Percentiles rank a stretch among this genome's conserved stretches.
Evolutionary conservation across 2,113 vertebrate genomes (phyloP).

Genomic region (Stegastes partitus): DNA sequence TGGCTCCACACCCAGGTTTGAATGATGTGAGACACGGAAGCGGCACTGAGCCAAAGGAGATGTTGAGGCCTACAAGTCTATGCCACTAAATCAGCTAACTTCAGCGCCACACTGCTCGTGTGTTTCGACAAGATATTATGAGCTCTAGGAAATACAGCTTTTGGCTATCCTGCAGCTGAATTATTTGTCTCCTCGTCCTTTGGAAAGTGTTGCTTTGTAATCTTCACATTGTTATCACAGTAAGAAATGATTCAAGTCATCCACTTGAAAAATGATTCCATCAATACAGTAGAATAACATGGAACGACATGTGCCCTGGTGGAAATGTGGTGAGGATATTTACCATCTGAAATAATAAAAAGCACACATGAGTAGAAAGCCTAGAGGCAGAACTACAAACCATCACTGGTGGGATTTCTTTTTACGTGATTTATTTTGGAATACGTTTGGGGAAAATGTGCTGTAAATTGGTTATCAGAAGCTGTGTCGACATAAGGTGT

Average conservation of each 20-base stretch:
- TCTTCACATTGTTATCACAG: slow-evolving; percentile 5
- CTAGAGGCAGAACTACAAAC: neutral
- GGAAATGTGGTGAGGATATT: neutral
- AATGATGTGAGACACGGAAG: slow-evolving; percentile 24
- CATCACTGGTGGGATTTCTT: neutral
- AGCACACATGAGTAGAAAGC: slow-evolving; percentile 7
- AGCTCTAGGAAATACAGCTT: neutral
- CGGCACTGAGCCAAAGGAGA: slow-evolving; percentile 1
- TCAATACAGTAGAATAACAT: neutral
- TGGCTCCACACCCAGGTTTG: slow-evolving; percentile 11
- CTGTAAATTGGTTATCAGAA: neutral
- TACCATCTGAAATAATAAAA: neutral
- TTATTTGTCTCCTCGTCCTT: neutral
- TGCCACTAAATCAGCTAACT: neutral
- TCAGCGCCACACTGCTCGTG: neutral
- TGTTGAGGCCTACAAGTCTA: neutral
- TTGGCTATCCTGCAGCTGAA: neutral
- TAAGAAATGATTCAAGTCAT: neutral
- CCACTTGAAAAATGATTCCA: slow-evolving; percentile 12
- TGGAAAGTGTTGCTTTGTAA: slow-evolving; percentile 4
- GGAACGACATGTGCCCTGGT: neutral
- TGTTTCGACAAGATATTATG: neutral
- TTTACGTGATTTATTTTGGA: slow-evolving; percentile 5
- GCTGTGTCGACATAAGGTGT: neutral
- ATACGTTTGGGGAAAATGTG: neutral